Base-by-base conservation (phyloP, 2,113 vertebrate genomes). In the Oostethus manadensis region DNA sequence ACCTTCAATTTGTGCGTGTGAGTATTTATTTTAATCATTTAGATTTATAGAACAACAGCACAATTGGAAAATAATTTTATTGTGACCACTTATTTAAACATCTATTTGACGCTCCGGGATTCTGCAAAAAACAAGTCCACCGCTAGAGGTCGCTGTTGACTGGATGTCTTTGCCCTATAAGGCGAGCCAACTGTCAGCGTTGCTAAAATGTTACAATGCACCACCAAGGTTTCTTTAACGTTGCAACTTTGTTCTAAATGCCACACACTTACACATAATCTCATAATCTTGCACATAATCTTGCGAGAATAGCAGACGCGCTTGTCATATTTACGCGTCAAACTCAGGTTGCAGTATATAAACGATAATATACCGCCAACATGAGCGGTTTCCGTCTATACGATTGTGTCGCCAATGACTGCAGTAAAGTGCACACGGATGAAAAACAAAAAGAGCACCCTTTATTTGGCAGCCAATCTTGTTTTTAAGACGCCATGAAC, bases 1-100 rank as follows among this genome's bases (percentile, higher is more conserved):
- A 84, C 79, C 73, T 87, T 86, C 65, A 88, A 80, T 76, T 74
- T 79, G 66, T 73, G 61, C n/a, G n/a, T 68, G 35, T 68, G 58
- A 50, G 59, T 71, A 53, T 40, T 58, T 75, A 61, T 58, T 57
- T 77, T 16, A 45, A n/a, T n/a, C 45, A 8, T 45, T 45, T 17
- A 26, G 23, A 26, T 26, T 46, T 4, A 10, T 46, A 16, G 44
- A 46, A n/a, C 44, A 46, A 6, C 6, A 51, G 21, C 1, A 6
- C 22, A 23, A 26, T 3, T 45, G 2, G 2, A 45, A 17, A 11
- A 45, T 2, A 45, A 2, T 49, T 10, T 8, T 29, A 10, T 17
- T 22, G 9, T 26, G 23, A 26, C 3, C 23, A 2, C 23, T 26
- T 26, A 26, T 26, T 26, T 26, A 26, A 26, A 26, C 3, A 6